Conservation (phyloP, 2,797 vertebrate species). For the Delichon dasypus region DNA sequence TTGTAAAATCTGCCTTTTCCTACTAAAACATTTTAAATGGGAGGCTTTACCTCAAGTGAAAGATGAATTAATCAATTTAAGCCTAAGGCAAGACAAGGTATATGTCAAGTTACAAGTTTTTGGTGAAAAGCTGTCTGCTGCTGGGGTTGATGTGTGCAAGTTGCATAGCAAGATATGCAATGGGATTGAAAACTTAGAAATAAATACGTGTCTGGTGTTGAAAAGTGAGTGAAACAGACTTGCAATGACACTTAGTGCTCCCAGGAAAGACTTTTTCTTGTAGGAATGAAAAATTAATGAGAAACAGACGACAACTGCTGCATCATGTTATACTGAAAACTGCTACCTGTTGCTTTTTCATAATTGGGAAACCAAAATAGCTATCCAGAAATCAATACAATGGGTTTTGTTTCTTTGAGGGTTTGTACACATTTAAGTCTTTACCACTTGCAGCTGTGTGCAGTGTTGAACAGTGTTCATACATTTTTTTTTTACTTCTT, state of each 20-base stretch:
- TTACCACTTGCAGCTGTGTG: neutral
- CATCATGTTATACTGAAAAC: neutral
- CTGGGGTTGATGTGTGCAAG: conserved; percentile 43
- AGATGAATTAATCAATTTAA: conserved; percentile 68
- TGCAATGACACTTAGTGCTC: neutral
- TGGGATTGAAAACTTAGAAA: conserved; percentile 33
- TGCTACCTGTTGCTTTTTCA: conserved; percentile 30
- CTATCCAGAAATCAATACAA: conserved; percentile 14
- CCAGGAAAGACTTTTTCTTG: conserved; percentile 27
- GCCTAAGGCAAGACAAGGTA: conserved; percentile 58
- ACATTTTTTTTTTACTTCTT: neutral
- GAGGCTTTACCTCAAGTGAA: conserved; percentile 40
- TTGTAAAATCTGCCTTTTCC: conserved; percentile 19
- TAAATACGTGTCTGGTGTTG: conserved; percentile 40
- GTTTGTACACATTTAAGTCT: neutral
- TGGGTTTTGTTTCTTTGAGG: neutral
- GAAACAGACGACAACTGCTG: conserved; percentile 18
- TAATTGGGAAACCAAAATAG: conserved; percentile 26
- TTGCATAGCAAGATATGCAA: conserved; percentile 37
- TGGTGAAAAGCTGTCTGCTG: conserved; percentile 45
- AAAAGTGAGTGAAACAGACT: conserved; percentile 6
- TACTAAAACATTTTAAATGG: conserved; percentile 51
- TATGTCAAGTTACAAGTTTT: conserved; percentile 53
- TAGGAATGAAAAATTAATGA: conserved; percentile 60
- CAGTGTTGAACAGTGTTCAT: neutral